phyloP scores from a whole-genome alignment of 2,888 invertebrate species.

The Nymphalis c-album region DNA sequence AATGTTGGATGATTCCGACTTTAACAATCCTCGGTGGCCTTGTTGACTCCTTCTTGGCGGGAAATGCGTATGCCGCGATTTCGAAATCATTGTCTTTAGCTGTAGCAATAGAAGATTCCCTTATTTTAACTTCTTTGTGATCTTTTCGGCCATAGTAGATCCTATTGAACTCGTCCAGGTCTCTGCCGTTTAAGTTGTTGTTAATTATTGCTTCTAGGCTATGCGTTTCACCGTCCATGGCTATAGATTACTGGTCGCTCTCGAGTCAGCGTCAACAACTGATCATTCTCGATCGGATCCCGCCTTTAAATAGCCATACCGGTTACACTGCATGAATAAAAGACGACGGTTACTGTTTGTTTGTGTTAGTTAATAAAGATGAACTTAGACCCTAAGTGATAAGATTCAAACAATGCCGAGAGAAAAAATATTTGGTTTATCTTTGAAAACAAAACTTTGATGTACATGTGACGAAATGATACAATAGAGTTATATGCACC shows the following conservation, averaged over 20 bases:
- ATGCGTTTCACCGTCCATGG: conserved; percentile 70
- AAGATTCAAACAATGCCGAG: conserved; percentile 52
- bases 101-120: conserved; percentile 75
- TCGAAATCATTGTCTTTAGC: conserved; percentile 82
- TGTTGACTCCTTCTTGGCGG: conserved; percentile 72
- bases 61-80: conserved; percentile 72
- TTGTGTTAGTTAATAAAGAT: conserved; percentile 54
- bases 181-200: conserved; percentile 67
- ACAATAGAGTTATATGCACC: conserved; percentile 21
- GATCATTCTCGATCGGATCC: conserved; percentile 45
- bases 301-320: conserved; percentile 60
- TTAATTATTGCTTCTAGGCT: conserved; percentile 71
- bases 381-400: conserved; percentile 71
- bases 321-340: conserved; percentile 50
- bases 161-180: conserved; percentile 74
- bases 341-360: conserved; percentile 40
- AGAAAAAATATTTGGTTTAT: conserved; percentile 63
- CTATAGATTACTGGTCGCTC: conserved; percentile 39
- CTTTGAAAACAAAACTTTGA: conserved; percentile 22
- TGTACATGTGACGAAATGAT: conserved; percentile 7
- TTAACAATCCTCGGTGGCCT: conserved; percentile 88
- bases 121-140: conserved; percentile 63
- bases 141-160: conserved; percentile 71
- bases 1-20: conserved; percentile 94
- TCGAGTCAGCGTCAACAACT: conserved; percentile 47